Percentiles rank a stretch among this genome's conserved stretches.
Evolutionary conservation across 2,113 vertebrate genomes (phyloP).

Genomic region (Myotis lucifugus): DNA sequence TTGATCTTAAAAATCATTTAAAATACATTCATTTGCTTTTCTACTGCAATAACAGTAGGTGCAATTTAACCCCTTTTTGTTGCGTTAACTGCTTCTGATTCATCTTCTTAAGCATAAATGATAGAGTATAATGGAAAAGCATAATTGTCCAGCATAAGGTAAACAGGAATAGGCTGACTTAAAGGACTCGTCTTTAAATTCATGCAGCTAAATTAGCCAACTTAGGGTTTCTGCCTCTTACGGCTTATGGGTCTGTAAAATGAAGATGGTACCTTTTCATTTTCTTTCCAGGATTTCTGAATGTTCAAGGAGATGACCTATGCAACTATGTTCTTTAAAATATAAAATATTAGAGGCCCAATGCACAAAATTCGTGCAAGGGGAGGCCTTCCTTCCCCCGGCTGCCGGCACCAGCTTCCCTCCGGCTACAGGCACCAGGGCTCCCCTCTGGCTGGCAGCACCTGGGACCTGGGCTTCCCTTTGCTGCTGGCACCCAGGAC

Average conservation of each 20-base stretch:
- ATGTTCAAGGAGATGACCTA: background rate
- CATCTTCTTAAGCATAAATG: background rate
- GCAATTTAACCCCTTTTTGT: background rate
- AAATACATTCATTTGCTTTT: background rate
- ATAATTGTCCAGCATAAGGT: background rate
- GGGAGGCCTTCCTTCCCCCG: too few relatives aligned
- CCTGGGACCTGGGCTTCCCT: too few relatives aligned
- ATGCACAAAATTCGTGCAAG: too few relatives aligned
- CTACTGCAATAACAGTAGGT: background rate
- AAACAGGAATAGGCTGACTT: slow-evolving; percentile 3
- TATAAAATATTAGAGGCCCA: background rate
- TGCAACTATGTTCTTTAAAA: background rate
- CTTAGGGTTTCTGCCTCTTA: background rate
- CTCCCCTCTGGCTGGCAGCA: too few relatives aligned
- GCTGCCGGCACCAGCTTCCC: too few relatives aligned
- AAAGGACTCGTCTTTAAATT: background rate
- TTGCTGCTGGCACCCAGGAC: too few relatives aligned
- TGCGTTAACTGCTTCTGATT: background rate
- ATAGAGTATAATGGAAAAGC: background rate
- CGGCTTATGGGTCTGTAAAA: background rate
- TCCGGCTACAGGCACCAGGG: fast-evolving
- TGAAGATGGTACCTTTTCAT: background rate
- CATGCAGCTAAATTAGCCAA: background rate
- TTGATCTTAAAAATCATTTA: background rate
- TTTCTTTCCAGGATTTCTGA: background rate